Evolutionary conservation across 2,888 invertebrate genomes (phyloP).

Genomic region (Ophraella communa): DNA sequence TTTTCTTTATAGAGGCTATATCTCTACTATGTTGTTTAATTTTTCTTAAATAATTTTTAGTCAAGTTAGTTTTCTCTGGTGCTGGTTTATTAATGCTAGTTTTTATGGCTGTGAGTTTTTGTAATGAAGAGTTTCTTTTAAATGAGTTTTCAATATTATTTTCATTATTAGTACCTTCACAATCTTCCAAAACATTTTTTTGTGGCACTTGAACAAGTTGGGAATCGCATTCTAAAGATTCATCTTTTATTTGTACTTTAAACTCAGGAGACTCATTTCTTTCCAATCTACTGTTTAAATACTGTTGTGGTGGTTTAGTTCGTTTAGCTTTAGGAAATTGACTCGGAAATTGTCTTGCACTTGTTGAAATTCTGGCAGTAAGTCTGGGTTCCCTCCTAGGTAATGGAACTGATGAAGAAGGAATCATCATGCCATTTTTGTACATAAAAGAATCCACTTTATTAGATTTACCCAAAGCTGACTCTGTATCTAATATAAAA

Average conservation of each 20-base stretch:
- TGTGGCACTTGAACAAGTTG: not conserved
- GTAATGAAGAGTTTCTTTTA: conserved; percentile 5
- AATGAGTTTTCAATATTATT: conserved; percentile 11
- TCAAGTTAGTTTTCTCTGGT: conserved; percentile 28
- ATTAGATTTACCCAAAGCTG: conserved; percentile 46
- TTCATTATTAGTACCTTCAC: conserved; percentile 4
- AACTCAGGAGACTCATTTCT: not conserved
- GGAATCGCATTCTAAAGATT: not conserved
- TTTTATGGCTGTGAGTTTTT: conserved; percentile 15
- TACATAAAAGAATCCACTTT: conserved; percentile 53
- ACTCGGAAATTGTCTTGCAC: too few species aligned
- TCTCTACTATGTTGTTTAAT: conserved; percentile 53
- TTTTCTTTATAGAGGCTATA: conserved; percentile 52
- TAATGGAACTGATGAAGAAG: conserved; percentile 31
- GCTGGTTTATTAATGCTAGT: conserved; percentile 9
- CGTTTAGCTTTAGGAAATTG: too few species aligned
- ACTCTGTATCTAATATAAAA: conserved; percentile 53
- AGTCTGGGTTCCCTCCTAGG: conserved; percentile 23
- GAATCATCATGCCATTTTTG: conserved; percentile 52
- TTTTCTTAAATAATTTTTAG: conserved; percentile 49
- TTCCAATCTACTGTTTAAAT: not conserved
- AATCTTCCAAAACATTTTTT: conserved; percentile 14
- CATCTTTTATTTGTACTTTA: conserved; percentile 6
- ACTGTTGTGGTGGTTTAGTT: not conserved
- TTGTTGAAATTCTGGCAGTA: conserved; percentile 32